Base-by-base conservation (phyloP, 2,797 vertebrate species). In the Urocyon cinereoargenteus region DNA sequence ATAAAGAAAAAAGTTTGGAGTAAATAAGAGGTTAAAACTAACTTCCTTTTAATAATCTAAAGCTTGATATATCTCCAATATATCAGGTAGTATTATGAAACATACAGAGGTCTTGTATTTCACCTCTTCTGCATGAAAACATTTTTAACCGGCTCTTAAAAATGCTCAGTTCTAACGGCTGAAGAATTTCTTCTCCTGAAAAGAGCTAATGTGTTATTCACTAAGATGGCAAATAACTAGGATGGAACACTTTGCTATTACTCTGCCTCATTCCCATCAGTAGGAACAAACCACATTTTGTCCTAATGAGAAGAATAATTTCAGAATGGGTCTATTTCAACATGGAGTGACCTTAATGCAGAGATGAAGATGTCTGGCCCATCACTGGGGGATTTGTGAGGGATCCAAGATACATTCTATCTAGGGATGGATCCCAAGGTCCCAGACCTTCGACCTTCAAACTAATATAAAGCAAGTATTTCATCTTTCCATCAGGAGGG, bases 31-130 rank as follows among this genome's bases (percentile, higher is more conserved):
- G 90, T 96, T 68, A 93, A 36, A 91, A 66, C 36, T 91, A 96
- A 98, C 79, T 94, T 97, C 82, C 83, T 92, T 81, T 96, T 79
- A 98, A 90, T 31, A 92, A 66, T 16, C 24, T 53, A 94, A 96
- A 81, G 84, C 66, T 86, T 82, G 89, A 96, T 87, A 81, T 73
- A 95, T 89, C 86, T 77, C 92, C 97, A 94, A 26, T 10, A 34
- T 59, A 96, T 66, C 40, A 85, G 53, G 84, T 55, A 91, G 90
- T 7, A 19, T 64, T 45, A 45, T 15, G 34, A 93, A 84, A 90
- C 77, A 36, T 85, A 85, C n/a, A 87, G 95, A 77, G 84, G 91
- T 78, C 77, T 78, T 86, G 86, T 55, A 93, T 34, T 66, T 45
- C 45, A 61, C 24, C 40, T 3, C 13, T 49, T 55, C 51, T 31